Conservation (phyloP, 2,113 vertebrate species). For the Tragelaphus buxtoni region DNA sequence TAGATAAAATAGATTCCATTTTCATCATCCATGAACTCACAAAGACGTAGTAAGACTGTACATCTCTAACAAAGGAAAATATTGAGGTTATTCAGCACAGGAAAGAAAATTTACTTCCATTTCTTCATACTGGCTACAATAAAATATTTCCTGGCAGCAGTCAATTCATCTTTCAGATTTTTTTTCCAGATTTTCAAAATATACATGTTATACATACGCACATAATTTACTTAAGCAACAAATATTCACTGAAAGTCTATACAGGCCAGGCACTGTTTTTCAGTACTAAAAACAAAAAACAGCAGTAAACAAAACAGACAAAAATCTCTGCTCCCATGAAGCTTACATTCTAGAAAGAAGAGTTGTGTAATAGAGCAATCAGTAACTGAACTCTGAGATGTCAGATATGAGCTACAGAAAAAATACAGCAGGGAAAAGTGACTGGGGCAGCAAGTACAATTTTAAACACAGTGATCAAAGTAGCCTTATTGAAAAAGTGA, state of each 20-base stretch:
- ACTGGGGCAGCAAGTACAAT: not conserved
- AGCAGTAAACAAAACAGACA: not conserved
- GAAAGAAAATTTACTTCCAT: not conserved
- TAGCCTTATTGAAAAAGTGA: not conserved
- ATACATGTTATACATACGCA: not conserved
- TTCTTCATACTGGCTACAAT: not conserved
- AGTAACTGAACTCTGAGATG: not conserved
- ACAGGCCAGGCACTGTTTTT: not conserved
- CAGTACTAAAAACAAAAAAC: not conserved
- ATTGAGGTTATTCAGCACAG: slow-evolving; percentile 37
- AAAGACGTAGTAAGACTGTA: slow-evolving; percentile 98
- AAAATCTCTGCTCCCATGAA: not conserved
- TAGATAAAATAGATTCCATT: slow-evolving; percentile 96
- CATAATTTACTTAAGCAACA: not conserved
- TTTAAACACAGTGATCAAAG: not conserved
- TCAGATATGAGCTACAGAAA: not conserved
- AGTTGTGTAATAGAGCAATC: not conserved
- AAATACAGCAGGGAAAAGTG: not conserved
- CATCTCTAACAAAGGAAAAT: slow-evolving; percentile 87
- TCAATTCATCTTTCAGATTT: not conserved
- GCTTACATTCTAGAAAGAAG: slow-evolving; percentile 6
- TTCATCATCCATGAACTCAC: slow-evolving; percentile 99
- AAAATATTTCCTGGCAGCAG: not conserved
- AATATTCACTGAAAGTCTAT: not conserved
- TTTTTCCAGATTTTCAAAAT: not conserved